Evolutionary conservation across 2,113 vertebrate species (phyloP).

Genomic region (Labeo rohita): DNA sequence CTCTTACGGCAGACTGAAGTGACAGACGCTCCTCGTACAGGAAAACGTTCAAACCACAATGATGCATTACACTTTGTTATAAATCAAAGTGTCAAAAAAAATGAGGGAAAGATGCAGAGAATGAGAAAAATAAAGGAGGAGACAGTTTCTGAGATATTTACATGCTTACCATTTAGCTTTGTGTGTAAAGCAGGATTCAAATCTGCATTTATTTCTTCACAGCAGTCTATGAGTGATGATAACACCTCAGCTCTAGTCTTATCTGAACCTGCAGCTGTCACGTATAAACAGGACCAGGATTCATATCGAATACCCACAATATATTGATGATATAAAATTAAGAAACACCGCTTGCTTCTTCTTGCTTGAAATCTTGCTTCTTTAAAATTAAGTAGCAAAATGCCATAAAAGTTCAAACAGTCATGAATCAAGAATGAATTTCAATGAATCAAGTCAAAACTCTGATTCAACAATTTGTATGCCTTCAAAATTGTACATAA

Average conservation of each 20-base stretch:
- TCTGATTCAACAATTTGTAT: background rate
- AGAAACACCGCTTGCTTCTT: background rate
- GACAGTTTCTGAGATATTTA: background rate
- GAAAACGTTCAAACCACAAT: background rate
- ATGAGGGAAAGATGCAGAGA: background rate
- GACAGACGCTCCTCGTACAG: background rate
- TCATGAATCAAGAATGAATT: too few species aligned
- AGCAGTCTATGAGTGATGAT: background rate
- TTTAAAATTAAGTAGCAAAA: constrained; percentile 1
- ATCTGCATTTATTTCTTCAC: background rate
- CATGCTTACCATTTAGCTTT: constrained; percentile 12
- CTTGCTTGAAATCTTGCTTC: background rate
- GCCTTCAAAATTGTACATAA: background rate
- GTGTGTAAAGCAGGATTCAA: background rate
- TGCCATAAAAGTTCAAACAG: background rate
- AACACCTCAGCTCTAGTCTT: background rate
- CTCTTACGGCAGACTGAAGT: constrained; percentile 4
- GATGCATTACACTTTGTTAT: background rate
- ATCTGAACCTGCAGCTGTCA: constrained; percentile 21
- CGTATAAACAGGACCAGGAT: background rate
- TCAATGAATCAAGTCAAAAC: background rate
- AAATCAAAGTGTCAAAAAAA: background rate
- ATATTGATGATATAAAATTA: background rate
- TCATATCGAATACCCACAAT: background rate
- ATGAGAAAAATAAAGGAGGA: background rate